Conservation (phyloP, 2,797 vertebrate species). For the Smutsia gigantea region DNA sequence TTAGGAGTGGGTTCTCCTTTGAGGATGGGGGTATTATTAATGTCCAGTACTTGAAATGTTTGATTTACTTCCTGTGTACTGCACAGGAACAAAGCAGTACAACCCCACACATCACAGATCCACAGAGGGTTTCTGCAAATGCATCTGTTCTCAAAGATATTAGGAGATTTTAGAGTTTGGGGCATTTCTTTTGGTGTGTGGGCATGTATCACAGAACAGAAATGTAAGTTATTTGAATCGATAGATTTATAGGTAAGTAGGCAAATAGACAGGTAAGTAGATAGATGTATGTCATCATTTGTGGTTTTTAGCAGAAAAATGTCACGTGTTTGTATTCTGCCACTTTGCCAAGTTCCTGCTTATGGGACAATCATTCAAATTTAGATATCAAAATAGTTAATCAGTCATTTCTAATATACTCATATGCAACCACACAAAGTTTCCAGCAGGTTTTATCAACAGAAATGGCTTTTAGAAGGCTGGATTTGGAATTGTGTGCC, state of each 20-base stretch:
- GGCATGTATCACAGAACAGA: background rate
- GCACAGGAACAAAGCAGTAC: slow-evolving; percentile 54
- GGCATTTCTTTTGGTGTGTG: slow-evolving; percentile 46
- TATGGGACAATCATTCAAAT: slow-evolving; percentile 54
- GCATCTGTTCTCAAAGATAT: slow-evolving; percentile 23
- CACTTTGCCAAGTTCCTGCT: slow-evolving; percentile 47
- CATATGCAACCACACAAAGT: slow-evolving; percentile 45
- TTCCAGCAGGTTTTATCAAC: slow-evolving; percentile 60
- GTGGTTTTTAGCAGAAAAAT: slow-evolving; percentile 15
- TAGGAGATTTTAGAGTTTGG: slow-evolving; percentile 25
- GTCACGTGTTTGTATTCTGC: background rate
- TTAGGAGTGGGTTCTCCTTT: slow-evolving; percentile 75
- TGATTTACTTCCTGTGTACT: slow-evolving; percentile 76
- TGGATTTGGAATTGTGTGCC: slow-evolving; percentile 60
- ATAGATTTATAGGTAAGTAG: background rate
- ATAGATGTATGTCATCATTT: background rate
- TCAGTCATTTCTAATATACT: slow-evolving; percentile 50
- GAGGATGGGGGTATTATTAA: slow-evolving; percentile 76
- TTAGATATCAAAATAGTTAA: slow-evolving; percentile 64
- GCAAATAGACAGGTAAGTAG: background rate
- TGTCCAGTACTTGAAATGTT: slow-evolving; percentile 70
- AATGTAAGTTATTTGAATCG: background rate
- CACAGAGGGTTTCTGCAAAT: slow-evolving; percentile 51
- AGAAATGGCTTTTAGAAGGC: slow-evolving; percentile 54
- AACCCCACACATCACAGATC: slow-evolving; percentile 44